Evolutionary conservation across 2,797 vertebrate genomes (phyloP).

Genomic region (Crocodylus rhombifer): DNA sequence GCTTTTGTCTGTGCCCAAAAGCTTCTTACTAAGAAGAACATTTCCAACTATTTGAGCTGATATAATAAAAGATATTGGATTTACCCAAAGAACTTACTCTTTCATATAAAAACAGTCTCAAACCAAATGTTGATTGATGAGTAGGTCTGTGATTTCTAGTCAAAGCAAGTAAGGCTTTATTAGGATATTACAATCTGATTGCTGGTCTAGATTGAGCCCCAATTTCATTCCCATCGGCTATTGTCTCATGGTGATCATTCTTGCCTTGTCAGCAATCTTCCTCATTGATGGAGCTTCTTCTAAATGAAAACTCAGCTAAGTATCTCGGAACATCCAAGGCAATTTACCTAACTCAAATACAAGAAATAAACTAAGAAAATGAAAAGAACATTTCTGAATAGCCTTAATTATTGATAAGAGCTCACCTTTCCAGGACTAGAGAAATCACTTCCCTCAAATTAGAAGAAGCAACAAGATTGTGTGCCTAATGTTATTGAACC

Average conservation of each 20-base stretch:
- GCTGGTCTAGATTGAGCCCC: neutral
- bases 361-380: neutral
- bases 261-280: conserved; percentile 18
- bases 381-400: conserved; percentile 12
- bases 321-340: conserved; percentile 1
- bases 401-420: conserved; percentile 27
- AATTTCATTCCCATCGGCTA: neutral
- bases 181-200: neutral
- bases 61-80: too few relatives aligned
- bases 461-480: conserved; percentile 19
- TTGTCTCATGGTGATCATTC: neutral
- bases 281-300: neutral
- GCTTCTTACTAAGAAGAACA: too few relatives aligned
- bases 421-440: conserved; percentile 42
- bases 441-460: conserved; percentile 52
- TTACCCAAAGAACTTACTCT: too few relatives aligned
- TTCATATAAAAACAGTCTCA: neutral
- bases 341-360: conserved; percentile 10
- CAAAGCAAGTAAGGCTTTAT: neutral
- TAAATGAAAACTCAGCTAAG: conserved; percentile 29
- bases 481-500: conserved; percentile 39
- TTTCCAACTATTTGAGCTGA: too few relatives aligned
- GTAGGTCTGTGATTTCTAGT: neutral
- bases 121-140: accelerated
- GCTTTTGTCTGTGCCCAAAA: neutral